Percentiles rank a stretch among this genome's conserved stretches.
phyloP scores from a whole-genome alignment of 37 sponge, comb jelly and placozoan genomes.

The Crambe crambe region DNA sequence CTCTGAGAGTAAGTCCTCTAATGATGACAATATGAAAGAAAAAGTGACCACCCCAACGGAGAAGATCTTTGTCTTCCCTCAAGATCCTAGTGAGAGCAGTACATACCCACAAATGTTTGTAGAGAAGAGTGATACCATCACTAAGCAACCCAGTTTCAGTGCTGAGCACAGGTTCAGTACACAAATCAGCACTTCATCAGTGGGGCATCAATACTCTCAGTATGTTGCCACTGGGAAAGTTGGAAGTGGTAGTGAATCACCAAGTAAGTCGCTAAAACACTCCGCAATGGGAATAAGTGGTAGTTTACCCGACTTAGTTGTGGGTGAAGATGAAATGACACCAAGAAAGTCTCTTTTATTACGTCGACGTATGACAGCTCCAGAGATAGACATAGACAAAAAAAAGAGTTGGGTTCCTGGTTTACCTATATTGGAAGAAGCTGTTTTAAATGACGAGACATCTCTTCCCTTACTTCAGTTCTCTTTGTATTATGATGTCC shows the following conservation, averaged over 20 bases:
- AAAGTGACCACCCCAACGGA: neutral
- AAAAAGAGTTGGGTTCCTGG: neutral
- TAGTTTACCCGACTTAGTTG: neutral
- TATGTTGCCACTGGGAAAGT: too few relatives aligned
- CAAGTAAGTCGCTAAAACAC: neutral
- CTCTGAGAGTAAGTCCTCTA: neutral
- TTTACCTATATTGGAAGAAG: slow-evolving; percentile 7
- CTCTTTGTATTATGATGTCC: slow-evolving; percentile 55
- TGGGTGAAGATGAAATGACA: neutral
- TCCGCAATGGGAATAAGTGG: neutral
- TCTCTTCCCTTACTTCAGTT: slow-evolving; percentile 32
- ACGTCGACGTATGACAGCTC: too few relatives aligned
- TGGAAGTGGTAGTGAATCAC: too few relatives aligned
- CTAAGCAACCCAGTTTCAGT: neutral
- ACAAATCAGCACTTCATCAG: too few relatives aligned
- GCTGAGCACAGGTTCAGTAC: neutral
- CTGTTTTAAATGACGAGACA: too few relatives aligned
- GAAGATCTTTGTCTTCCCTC: slow-evolving; percentile 4
- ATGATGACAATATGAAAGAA: neutral
- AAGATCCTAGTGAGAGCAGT: neutral
- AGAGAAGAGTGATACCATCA: too few relatives aligned
- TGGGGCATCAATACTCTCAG: neutral
- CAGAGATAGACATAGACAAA: neutral
- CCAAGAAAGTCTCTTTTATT: neutral
- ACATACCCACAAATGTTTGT: slow-evolving; percentile 19